These are phyloP conservation scores for Stomatorhinus ivindoensis DNA, from an alignment of 2,113 vertebrate genomes.

Conservation along the genomic window DNA sequence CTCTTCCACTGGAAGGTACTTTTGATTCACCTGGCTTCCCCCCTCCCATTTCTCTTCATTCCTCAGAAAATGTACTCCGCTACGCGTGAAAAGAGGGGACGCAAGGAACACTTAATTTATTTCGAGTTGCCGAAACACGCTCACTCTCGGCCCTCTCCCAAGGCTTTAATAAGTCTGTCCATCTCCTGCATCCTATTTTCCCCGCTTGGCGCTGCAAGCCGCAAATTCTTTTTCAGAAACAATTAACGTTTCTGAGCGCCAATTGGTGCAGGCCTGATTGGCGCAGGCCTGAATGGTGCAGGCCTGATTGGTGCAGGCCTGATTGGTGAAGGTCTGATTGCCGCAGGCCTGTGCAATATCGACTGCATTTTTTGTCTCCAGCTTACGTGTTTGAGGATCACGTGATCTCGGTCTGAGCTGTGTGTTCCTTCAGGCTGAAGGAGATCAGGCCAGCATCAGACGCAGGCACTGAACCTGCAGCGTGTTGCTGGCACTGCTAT, in stretches of 20 bases:
- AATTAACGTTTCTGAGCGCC: not conserved
- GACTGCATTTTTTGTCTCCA: not conserved
- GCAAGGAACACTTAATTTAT: constrained; percentile 8
- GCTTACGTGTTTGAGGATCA: not conserved
- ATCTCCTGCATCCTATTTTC: not conserved
- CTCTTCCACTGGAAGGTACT: not conserved
- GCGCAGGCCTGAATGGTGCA: not conserved
- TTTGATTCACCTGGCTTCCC: not conserved
- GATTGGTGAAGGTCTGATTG: not conserved
- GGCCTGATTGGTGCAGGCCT: not conserved
- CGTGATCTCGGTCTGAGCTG: not conserved
- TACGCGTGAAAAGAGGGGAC: not conserved
- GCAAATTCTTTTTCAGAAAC: not conserved
- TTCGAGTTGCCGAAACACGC: not conserved
- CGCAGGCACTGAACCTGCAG: not conserved
- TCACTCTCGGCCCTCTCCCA: not conserved
- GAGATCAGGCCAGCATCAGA: not conserved
- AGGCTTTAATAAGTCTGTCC: constrained; percentile 17
- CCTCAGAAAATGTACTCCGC: constrained; percentile 15
- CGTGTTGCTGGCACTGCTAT: not conserved
- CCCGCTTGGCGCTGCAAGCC: not conserved
- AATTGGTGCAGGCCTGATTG: not conserved
- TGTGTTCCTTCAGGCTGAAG: not conserved
- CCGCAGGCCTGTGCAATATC: not conserved
- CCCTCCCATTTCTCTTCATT: not conserved